phyloP scores from a whole-genome alignment of 2,888 invertebrate genomes.

The Leistus spinibarbis region DNA sequence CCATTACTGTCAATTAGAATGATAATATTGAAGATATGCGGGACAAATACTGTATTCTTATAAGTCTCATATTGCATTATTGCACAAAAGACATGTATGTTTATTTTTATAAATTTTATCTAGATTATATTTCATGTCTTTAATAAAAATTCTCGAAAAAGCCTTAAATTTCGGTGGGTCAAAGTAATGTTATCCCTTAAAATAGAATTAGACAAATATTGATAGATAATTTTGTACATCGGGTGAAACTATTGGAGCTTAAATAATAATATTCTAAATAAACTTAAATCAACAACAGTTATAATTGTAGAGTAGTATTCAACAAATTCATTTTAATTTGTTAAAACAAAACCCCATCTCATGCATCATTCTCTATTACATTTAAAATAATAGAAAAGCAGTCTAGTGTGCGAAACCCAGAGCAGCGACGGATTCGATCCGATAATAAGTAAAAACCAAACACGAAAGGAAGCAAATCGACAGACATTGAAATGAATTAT shows the following conservation, averaged over 20 bases:
- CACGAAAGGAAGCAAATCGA: not conserved
- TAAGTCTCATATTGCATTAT: not conserved
- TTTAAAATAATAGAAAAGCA: not conserved
- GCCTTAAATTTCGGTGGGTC: too few species aligned
- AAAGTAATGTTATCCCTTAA: too few species aligned
- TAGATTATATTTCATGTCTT: too few species aligned
- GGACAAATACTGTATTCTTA: too few species aligned
- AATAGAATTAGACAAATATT: too few species aligned
- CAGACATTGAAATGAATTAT: slow-evolving; percentile 27
- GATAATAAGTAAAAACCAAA: not conserved
- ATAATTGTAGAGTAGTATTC: not conserved
- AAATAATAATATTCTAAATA: too few species aligned
- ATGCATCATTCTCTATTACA: not conserved
- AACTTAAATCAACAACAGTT: not conserved
- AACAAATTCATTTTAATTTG: not conserved
- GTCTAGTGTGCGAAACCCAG: not conserved
- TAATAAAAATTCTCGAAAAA: too few species aligned
- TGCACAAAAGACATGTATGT: not conserved
- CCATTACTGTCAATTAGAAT: not conserved
- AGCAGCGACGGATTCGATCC: not conserved
- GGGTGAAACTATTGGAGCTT: too few species aligned
- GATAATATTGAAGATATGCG: not conserved
- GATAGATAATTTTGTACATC: too few species aligned
- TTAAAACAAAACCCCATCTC: not conserved
- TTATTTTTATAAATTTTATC: not conserved